These are phyloP conservation scores for Eulithis prunata DNA, from an alignment of 2,888 invertebrate species.

Conservation along the genomic window DNA sequence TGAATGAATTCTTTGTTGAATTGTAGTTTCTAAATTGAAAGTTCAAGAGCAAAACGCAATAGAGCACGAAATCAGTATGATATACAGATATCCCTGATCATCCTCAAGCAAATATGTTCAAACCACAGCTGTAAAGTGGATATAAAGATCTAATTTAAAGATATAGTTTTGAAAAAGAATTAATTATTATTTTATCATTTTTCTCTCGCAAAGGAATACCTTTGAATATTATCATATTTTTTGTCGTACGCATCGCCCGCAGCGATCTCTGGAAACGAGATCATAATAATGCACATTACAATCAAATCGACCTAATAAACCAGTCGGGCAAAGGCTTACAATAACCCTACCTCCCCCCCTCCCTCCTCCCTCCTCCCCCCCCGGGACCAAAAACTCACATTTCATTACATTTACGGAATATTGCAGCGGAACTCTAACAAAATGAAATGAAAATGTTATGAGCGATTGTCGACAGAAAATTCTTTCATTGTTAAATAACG, in stretches of 20 bases:
- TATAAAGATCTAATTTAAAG: slow-evolving; percentile 11
- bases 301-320: background rate
- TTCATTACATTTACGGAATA: background rate
- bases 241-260: background rate
- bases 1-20: background rate
- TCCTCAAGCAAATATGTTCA: background rate
- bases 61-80: background rate
- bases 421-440: slow-evolving; percentile 5
- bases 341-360: background rate
- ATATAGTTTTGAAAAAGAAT: background rate
- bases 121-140: background rate
- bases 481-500: slow-evolving; percentile 6
- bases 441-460: slow-evolving; percentile 13
- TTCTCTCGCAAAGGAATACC: background rate
- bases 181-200: background rate
- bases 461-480: slow-evolving; percentile 4
- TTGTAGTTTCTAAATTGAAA: background rate
- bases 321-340: slow-evolving; percentile 2
- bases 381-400: slow-evolving; percentile 4
- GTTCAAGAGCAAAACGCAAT: background rate
- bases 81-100: background rate
- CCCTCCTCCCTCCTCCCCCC: background rate
- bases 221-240: slow-evolving; percentile 6
- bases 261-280: background rate
- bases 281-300: background rate